Percentiles rank a stretch among this genome's conserved stretches.
Conservation (phyloP, 1,140 invertebrate species). For the Euglossa dilemma region DNA sequence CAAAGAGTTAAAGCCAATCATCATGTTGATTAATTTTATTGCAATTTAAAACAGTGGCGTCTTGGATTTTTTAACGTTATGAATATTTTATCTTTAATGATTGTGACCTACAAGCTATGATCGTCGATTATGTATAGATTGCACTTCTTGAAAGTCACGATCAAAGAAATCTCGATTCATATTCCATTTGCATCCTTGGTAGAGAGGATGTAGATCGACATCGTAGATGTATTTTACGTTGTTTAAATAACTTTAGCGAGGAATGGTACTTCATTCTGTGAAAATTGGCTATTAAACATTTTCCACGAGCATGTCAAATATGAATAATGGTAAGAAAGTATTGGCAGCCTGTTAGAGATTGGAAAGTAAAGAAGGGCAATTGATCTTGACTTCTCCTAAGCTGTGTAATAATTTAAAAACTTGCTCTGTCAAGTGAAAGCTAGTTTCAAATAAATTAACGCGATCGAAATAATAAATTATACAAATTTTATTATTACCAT, state of each 20-base stretch:
- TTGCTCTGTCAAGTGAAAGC: neutral
- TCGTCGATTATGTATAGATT: no score
- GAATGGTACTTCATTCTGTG: neutral
- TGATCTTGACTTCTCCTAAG: neutral
- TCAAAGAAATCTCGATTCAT: no score
- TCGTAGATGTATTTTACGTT: no score
- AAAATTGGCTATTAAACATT: neutral
- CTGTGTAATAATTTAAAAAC: conserved; percentile 1
- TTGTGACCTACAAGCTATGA: no score
- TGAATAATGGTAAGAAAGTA: neutral
- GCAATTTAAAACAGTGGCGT: no score
- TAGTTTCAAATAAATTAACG: neutral
- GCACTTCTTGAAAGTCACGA: no score
- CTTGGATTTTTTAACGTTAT: no score
- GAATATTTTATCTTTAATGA: no score
- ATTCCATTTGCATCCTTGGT: no score
- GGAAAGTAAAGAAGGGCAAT: neutral
- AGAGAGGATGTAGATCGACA: no score
- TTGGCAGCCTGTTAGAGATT: neutral
- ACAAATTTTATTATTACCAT: neutral
- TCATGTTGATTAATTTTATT: no score
- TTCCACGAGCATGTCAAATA: neutral
- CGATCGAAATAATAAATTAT: neutral
- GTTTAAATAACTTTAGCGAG: neutral
- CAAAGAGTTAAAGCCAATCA: no score